These are phyloP conservation scores for Melinopterus prodromus DNA, from an alignment of 2,888 invertebrate genomes.

Conservation along the genomic window DNA sequence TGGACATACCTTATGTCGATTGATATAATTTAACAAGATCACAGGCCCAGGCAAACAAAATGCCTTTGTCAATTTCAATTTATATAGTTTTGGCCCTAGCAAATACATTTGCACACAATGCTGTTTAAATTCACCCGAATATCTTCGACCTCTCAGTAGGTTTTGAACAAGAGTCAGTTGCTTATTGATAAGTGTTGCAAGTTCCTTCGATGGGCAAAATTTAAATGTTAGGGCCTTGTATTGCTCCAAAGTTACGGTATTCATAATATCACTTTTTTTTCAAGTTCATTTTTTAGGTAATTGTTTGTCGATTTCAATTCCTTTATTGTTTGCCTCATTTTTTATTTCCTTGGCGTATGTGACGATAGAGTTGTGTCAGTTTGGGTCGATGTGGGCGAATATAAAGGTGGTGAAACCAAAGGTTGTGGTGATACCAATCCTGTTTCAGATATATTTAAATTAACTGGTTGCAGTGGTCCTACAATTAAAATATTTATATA, in stretches of 20 bases:
- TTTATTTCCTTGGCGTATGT: not conserved
- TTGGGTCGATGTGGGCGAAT: too few relatives aligned
- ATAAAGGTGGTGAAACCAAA: too few relatives aligned
- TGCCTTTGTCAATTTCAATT: not conserved
- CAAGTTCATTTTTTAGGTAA: not conserved
- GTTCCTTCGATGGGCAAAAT: constrained; percentile 5
- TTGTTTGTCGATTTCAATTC: not conserved
- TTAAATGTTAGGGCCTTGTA: constrained; percentile 12
- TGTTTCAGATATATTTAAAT: too few relatives aligned
- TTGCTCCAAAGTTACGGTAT: not conserved
- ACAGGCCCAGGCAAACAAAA: not conserved
- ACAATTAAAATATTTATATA: too few relatives aligned
- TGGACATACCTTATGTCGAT: not conserved
- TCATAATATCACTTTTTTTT: not conserved
- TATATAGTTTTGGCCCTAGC: not conserved
- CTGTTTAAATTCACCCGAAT: constrained; percentile 7
- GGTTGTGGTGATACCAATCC: too few relatives aligned
- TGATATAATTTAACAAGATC: not conserved
- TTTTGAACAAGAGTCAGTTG: not conserved
- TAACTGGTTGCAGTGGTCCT: too few relatives aligned
- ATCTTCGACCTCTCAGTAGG: not conserved
- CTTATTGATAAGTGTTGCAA: constrained; percentile 7
- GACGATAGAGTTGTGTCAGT: not conserved
- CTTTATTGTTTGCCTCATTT: constrained; percentile 10
- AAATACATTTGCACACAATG: not conserved